Conservation (phyloP, 2,113 vertebrate genomes). For the Phaetusa simplex region DNA sequence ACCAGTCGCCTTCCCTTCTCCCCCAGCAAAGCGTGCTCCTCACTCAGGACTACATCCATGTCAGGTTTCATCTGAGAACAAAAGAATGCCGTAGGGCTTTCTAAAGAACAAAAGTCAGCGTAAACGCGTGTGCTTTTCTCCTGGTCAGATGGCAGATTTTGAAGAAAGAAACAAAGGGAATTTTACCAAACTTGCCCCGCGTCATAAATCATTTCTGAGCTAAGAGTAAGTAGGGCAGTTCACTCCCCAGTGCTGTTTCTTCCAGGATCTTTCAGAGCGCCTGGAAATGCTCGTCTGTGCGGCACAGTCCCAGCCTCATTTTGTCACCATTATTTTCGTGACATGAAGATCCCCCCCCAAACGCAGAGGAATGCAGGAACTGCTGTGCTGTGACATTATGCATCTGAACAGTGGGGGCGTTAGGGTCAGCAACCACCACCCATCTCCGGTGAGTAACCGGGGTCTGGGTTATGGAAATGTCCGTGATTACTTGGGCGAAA, state of each 20-base stretch:
- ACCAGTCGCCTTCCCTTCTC: not conserved
- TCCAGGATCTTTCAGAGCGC: not conserved
- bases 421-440: not conserved
- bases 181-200: not conserved
- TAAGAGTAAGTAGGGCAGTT: not conserved
- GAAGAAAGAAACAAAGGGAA: not conserved
- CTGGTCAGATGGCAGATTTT: not conserved
- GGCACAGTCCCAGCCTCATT: not conserved
- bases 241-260: not conserved
- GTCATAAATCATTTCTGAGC: not conserved
- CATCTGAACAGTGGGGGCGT: rapidly evolving
- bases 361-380: not conserved
- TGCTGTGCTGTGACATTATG: rapidly evolving
- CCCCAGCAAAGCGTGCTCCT: not conserved
- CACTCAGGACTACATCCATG: not conserved
- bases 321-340: not conserved
- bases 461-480: not conserved
- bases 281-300: not conserved
- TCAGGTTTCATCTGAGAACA: not conserved
- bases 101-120: not conserved
- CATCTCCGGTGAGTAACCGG: not conserved
- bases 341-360: not conserved
- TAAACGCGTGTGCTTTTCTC: not conserved
- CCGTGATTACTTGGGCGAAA: rapidly evolving
- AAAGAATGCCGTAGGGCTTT: not conserved